Conservation (phyloP, 2,888 invertebrate species). For the Drosophila koepferae region DNA sequence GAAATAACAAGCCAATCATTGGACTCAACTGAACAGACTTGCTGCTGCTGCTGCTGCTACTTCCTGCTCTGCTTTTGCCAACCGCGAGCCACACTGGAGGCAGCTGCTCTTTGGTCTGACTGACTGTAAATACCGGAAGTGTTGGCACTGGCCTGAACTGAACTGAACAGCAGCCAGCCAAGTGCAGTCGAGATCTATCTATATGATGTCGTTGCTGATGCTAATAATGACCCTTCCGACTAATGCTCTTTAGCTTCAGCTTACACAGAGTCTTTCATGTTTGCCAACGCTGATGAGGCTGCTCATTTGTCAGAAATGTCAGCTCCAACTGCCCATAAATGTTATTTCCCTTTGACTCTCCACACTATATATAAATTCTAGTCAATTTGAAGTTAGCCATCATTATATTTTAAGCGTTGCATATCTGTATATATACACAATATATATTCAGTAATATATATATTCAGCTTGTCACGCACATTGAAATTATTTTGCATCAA, state of each 20-base stretch:
- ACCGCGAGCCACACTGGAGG: constrained; percentile 8
- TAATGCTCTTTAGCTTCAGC: constrained; percentile 1
- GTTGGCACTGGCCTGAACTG: constrained; percentile 1
- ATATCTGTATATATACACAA: background rate
- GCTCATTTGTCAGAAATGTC: background rate
- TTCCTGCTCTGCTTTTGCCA: constrained; percentile 2
- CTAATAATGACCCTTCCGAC: constrained; percentile 8
- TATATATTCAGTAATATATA: no score
- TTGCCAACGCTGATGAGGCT: constrained; percentile 8
- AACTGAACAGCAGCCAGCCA: background rate
- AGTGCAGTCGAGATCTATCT: background rate
- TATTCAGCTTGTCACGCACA: background rate
- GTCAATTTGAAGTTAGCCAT: background rate
- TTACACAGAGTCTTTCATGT: constrained; percentile 4
- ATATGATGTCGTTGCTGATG: background rate
- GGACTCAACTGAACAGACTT: background rate
- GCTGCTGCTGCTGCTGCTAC: constrained; percentile 2
- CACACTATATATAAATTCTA: background rate
- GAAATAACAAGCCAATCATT: constrained; percentile 14
- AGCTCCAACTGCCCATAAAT: background rate
- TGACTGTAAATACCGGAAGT: constrained; percentile 15
- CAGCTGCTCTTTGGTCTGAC: constrained; percentile 2
- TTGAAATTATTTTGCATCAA: background rate
- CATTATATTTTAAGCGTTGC: background rate
- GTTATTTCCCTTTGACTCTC: background rate